phyloP scores from a whole-genome alignment of 92 coral and sea anemone species.

The Metridium senile region DNA sequence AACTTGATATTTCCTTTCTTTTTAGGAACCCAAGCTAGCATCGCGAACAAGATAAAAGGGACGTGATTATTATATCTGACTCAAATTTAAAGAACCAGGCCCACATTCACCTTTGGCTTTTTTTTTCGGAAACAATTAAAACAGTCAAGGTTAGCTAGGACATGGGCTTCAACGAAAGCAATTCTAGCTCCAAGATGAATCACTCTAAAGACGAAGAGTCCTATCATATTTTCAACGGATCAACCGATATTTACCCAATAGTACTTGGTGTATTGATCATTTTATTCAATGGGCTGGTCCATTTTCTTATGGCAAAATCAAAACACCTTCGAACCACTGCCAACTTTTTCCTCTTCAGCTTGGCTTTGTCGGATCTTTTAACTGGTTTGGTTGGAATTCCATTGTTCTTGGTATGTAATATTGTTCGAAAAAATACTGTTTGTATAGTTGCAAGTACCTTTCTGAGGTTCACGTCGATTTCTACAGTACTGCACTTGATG shows the following conservation, averaged over 20 bases:
- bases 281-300: conserved; percentile 51
- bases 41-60: not conserved
- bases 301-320: conserved; percentile 42
- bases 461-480: conserved; percentile 62
- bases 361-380: conserved; percentile 74
- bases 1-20: conserved; percentile 32
- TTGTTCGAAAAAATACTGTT: conserved; percentile 16
- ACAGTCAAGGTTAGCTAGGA: too few species aligned
- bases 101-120: too few species aligned
- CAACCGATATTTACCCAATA: conserved; percentile 46
- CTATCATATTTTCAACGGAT: not conserved
- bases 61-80: conserved; percentile 5
- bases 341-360: conserved; percentile 65
- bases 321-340: conserved; percentile 60
- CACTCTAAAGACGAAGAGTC: conserved; percentile 1
- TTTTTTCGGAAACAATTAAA: too few species aligned
- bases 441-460: conserved; percentile 43
- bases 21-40: conserved; percentile 1
- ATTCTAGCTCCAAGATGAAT: not conserved
- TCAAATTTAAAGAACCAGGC: too few species aligned
- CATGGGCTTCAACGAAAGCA: not conserved
- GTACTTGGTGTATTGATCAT: conserved; percentile 61
- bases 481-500: conserved; percentile 69
- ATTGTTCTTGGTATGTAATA: conserved; percentile 51
- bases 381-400: conserved; percentile 71